These are phyloP conservation scores for Drosophila mauritiana DNA, from an alignment of 1,140 invertebrate species.

Conservation along the genomic window DNA sequence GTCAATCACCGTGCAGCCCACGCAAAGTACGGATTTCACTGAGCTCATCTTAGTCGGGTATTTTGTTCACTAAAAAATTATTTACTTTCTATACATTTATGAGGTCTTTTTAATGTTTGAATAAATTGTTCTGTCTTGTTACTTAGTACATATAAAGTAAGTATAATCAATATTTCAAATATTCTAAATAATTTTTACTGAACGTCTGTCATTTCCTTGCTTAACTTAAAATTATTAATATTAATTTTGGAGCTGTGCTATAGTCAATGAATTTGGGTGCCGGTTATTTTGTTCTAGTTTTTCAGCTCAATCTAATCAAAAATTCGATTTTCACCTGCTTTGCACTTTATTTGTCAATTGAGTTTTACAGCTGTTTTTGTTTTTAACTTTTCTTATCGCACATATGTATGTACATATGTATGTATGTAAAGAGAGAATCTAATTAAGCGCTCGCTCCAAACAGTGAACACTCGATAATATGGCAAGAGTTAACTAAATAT, in stretches of 20 bases:
- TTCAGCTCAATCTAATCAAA: constrained; percentile 45
- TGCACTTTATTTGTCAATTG: constrained; percentile 26
- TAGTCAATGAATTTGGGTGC: not conserved
- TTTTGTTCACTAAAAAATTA: not conserved
- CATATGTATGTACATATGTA: no score
- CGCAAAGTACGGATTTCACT: constrained; percentile 67
- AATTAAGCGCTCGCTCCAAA: not conserved
- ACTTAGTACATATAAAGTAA: no score
- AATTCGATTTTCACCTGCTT: constrained; percentile 29
- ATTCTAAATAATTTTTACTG: no score
- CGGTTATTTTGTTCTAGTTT: not conserved
- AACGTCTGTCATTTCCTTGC: not conserved
- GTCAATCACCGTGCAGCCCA: constrained; percentile 86
- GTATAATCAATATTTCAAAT: not conserved
- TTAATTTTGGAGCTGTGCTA: not conserved
- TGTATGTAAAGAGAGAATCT: constrained; percentile 11
- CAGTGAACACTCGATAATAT: not conserved
- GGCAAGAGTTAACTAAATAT: no score
- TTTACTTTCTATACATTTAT: not conserved
- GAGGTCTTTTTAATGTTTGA: no score
- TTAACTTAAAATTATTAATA: not conserved
- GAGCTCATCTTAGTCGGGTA: constrained; percentile 25
- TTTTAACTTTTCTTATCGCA: constrained; percentile 41
- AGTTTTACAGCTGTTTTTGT: constrained; percentile 43
- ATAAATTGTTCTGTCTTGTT: no score